These are phyloP conservation scores for Ceyx melanurus DNA, from an alignment of 2,113 vertebrate species.

Conservation along the genomic window DNA sequence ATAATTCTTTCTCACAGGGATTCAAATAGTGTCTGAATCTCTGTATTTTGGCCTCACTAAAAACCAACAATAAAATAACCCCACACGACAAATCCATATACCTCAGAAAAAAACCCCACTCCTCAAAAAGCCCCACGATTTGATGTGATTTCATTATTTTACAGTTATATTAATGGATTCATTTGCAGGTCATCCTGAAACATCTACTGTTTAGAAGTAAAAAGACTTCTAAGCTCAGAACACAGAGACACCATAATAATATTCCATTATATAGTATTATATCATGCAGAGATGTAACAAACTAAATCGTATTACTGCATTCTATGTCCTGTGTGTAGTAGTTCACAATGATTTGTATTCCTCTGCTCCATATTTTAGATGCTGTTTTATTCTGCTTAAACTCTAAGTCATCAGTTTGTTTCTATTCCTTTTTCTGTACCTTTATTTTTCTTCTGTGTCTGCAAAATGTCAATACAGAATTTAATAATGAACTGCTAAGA, in stretches of 20 bases:
- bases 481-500: conserved; percentile 18
- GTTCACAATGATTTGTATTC: neutral
- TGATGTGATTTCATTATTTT: neutral
- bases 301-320: neutral
- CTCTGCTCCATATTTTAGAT: neutral
- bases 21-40: neutral
- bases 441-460: neutral
- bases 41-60: neutral
- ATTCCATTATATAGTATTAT: neutral
- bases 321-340: neutral
- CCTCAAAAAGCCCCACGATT: neutral
- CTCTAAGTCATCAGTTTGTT: neutral
- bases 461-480: conserved; percentile 23
- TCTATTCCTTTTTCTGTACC: neutral
- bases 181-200: neutral
- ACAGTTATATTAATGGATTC: neutral
- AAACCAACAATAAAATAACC: neutral
- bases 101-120: neutral
- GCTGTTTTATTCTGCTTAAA: neutral
- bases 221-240: neutral
- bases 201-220: neutral
- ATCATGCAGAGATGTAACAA: neutral
- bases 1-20: neutral
- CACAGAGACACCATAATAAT: neutral
- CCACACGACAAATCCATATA: neutral